Evolutionary conservation across 2,113 vertebrate species (phyloP).

Genomic region (Muntiacus reevesi): DNA sequence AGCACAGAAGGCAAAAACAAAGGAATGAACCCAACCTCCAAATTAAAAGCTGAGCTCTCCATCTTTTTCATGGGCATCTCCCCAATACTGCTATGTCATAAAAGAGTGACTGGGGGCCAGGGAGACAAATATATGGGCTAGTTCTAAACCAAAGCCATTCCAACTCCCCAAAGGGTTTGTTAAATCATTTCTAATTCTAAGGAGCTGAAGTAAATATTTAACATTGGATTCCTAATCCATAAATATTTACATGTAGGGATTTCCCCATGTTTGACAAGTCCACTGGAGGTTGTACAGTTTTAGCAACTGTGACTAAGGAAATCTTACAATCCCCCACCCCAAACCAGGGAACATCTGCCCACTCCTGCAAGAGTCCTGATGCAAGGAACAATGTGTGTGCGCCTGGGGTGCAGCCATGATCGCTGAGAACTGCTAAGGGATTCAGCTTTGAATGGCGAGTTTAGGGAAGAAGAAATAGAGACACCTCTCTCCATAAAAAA

Average conservation of each 20-base stretch:
- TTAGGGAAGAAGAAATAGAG: not conserved
- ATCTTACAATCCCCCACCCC: conserved; percentile 32
- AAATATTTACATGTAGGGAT: conserved; percentile 66
- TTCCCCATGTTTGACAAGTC: conserved; percentile 60
- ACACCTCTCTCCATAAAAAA: not conserved
- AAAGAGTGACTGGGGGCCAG: not conserved
- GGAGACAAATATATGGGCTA: not conserved
- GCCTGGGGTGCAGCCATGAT: not conserved
- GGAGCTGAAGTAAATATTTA: conserved; percentile 75
- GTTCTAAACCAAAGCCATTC: conserved; percentile 56
- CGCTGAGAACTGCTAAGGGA: not conserved
- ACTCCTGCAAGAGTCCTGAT: not conserved
- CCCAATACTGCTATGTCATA: too few relatives aligned
- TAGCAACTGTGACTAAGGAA: conserved; percentile 64
- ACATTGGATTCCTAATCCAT: conserved; percentile 79
- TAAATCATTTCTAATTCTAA: conserved; percentile 73
- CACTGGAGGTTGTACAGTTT: conserved; percentile 54
- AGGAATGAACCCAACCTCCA: not conserved
- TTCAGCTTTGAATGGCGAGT: not conserved
- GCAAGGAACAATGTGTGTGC: not conserved
- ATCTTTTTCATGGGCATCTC: not conserved
- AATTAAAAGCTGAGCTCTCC: not conserved
- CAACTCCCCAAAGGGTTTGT: conserved; percentile 52
- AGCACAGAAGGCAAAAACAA: not conserved
- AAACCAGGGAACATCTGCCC: not conserved